Conservation (phyloP, 1,140 invertebrate species). For the Samia ricini region DNA sequence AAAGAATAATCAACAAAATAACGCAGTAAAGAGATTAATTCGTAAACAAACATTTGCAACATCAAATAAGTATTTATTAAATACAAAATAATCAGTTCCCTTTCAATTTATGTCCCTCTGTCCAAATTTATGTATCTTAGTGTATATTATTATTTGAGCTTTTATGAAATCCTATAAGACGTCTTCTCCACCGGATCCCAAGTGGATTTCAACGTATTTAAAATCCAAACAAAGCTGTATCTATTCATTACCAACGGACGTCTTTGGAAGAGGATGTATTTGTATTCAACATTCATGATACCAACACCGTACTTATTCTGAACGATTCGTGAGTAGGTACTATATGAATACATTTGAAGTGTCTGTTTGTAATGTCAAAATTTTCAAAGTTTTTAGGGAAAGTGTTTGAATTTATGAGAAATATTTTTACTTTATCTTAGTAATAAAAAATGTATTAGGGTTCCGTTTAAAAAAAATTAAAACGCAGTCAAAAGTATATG, state of each 20-base stretch:
- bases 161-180: not conserved
- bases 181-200: not conserved
- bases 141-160: not conserved
- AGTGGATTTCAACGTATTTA: constrained; percentile 16
- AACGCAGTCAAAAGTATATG: no score
- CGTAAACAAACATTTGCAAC: no score
- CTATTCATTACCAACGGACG: constrained; percentile 25
- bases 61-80: not conserved
- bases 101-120: not conserved
- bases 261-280: constrained; percentile 40
- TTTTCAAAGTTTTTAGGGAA: no score
- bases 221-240: constrained; percentile 30
- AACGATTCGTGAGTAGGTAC: not conserved
- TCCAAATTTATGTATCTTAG: not conserved
- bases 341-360: no score
- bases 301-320: constrained; percentile 27
- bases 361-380: no score
- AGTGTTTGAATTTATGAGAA: no score
- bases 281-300: constrained; percentile 41
- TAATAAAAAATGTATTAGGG: no score
- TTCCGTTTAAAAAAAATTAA: no score
- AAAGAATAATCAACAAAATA: no score
- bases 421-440: no score
- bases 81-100: not conserved
- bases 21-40: no score